These are phyloP conservation scores for Dendroctonus valens DNA, from an alignment of 1,140 invertebrate species.

Conservation along the genomic window DNA sequence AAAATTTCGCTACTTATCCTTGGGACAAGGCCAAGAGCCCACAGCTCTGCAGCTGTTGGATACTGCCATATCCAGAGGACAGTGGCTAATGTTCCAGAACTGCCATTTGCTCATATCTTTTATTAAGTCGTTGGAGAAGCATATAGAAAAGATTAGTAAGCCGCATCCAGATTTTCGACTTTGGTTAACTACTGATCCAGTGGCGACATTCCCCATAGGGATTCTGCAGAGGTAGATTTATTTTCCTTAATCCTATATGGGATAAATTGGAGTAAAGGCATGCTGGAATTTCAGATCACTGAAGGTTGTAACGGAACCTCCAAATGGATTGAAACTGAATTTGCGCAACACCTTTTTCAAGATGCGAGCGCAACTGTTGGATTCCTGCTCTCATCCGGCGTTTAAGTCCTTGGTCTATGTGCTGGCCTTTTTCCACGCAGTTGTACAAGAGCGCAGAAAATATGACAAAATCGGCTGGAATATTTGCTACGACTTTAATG, in stretches of 20 bases:
- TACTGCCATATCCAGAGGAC: constrained; percentile 69
- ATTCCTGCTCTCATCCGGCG: constrained; percentile 68
- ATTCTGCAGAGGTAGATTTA: constrained; percentile 69
- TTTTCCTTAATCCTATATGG: constrained; percentile 49
- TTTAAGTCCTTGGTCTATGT: constrained; percentile 81
- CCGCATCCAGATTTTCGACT: constrained; percentile 88
- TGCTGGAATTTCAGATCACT: constrained; percentile 46
- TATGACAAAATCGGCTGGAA: constrained; percentile 95
- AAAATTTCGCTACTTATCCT: constrained; percentile 78
- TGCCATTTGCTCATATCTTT: constrained; percentile 84
- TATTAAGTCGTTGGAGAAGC: constrained; percentile 76
- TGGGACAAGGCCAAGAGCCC: constrained; percentile 87
- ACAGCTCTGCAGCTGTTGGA: constrained; percentile 72
- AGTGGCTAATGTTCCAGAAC: constrained; percentile 90
- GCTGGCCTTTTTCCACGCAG: constrained; percentile 87
- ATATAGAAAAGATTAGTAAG: constrained; percentile 72
- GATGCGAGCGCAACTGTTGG: constrained; percentile 67
- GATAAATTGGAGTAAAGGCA: neutral
- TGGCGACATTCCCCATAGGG: constrained; percentile 80
- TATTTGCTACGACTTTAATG: constrained; percentile 88
- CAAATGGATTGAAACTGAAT: constrained; percentile 86
- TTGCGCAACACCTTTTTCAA: constrained; percentile 86
- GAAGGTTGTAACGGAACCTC: constrained; percentile 65
- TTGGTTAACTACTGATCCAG: constrained; percentile 89
- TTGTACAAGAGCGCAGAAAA: constrained; percentile 85